Evolutionary conservation across 2,888 invertebrate genomes (phyloP).

Genomic region (Hoplodrina ambigua): DNA sequence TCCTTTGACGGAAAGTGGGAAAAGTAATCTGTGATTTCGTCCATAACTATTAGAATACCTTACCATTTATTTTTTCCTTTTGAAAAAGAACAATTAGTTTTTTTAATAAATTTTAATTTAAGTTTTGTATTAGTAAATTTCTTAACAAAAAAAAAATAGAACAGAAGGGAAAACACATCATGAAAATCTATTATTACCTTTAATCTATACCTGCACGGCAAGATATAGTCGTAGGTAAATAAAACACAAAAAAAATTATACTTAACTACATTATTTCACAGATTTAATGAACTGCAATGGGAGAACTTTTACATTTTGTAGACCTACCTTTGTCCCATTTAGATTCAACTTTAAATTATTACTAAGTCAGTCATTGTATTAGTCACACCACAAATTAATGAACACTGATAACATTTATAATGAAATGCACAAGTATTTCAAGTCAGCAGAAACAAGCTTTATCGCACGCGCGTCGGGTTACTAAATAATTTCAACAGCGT

Average conservation of each 20-base stretch:
- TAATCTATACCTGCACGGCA: no score
- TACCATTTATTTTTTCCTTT: no score
- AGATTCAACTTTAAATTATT: not conserved
- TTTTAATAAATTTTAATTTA: no score
- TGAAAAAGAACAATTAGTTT: no score
- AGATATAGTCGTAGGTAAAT: no score
- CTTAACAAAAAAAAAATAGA: no score
- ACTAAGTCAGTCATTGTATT: not conserved
- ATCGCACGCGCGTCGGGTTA: conserved; percentile 36
- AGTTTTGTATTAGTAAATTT: no score
- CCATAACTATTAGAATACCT: no score
- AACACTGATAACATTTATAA: conserved; percentile 15
- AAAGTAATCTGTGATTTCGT: no score
- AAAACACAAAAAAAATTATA: not conserved
- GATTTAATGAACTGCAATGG: not conserved
- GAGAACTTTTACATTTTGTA: not conserved
- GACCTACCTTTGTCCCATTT: not conserved
- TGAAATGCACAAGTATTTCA: conserved; percentile 29
- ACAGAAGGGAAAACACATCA: no score
- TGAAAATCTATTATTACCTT: no score
- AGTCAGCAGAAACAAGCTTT: conserved; percentile 21
- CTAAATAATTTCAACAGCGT: conserved; percentile 24
- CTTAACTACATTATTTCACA: not conserved
- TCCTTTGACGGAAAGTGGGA: no score
- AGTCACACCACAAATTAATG: not conserved